Base-by-base conservation (phyloP, 2,888 invertebrate genomes). In the Leptinotarsa haldemani region DNA sequence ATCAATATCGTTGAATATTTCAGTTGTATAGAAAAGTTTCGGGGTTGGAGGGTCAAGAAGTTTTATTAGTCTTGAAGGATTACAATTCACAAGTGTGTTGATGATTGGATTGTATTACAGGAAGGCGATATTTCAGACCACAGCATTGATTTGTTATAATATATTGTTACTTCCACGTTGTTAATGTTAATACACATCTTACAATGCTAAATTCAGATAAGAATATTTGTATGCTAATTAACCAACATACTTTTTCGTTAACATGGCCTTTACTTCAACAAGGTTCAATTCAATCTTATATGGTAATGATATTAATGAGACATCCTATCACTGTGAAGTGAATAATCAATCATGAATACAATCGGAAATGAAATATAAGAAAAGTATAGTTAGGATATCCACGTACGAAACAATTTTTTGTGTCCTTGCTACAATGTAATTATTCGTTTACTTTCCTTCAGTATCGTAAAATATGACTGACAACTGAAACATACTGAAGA, bases 301-400 rank as follows among this genome's bases (percentile, higher is more conserved):
- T 46, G 56, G 46, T 68, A 47, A 68, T 68, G 15, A 52, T 18
- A 46, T 68, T 20, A 68, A 68, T 52, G 18, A 56, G 52, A 52
- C 30, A 67, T 22, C 53, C 30, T 16, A 18, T 30, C 15, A n/a
- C 52, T 53, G 61, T 20, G 20, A 58, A 68, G 22, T 56, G 46
- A 9, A 30, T 56, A 16, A 58, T 68, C 46, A 56, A 40, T 68
- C 18, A 68, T 61, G 1, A 7, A 5, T 7, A 16, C 15, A 16
- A 61, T 61, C 61, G 12, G n/a, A 30, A 61, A 61, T 18, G 15
- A 40, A 12, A 40, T 40, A 12, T 12, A 61, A n/a, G 7, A 30
- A 61, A 30, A n/a, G 16, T 30, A n/a, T 7, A n/a, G 1, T 30
- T 16, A 61, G 9, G 9, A 40, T 40, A 40, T 40, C 9, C 40